phyloP scores from a whole-genome alignment of 1,140 invertebrate species.

The Drosophila persimilis region DNA sequence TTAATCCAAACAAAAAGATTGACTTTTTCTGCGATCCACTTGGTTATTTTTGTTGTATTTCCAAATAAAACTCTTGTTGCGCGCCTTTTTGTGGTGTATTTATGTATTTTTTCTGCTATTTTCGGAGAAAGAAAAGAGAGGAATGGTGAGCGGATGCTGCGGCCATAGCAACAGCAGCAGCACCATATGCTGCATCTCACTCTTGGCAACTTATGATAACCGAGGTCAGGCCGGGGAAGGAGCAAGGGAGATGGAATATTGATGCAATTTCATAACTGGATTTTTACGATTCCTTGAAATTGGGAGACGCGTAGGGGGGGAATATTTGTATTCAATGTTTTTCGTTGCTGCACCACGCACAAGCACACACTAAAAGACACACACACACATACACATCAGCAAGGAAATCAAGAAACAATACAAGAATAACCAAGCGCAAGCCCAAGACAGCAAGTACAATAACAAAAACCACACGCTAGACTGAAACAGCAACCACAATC shows the following conservation, averaged over 20 bases:
- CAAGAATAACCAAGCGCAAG: no score
- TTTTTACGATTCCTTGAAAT: slow-evolving; percentile 5
- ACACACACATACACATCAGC: no score
- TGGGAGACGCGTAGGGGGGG: no score
- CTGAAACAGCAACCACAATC: slow-evolving; percentile 11
- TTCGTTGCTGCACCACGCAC: no score
- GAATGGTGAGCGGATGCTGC: not conserved
- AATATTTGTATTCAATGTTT: no score
- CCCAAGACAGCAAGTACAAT: slow-evolving; percentile 18
- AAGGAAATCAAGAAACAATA: no score
- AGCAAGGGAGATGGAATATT: slow-evolving; percentile 18
- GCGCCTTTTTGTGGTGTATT: no score
- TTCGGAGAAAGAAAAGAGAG: no score
- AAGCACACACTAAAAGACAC: no score
- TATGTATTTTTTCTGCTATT: no score
- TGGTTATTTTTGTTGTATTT: no score
- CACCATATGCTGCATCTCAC: not conserved
- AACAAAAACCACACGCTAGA: slow-evolving; percentile 34
- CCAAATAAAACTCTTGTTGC: no score
- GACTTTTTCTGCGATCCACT: slow-evolving; percentile 17
- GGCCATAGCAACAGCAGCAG: slow-evolving; percentile 39
- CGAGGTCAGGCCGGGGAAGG: slow-evolving; percentile 29
- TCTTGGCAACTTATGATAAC: slow-evolving; percentile 31
- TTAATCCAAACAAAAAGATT: slow-evolving; percentile 28
- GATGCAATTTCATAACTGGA: slow-evolving; percentile 10